A percentile compares a stretch with the other conserved stretches of the same genome.
Evolutionary conservation across 2,797 vertebrate species (phyloP).

Genomic region (Chaunax sp.): DNA sequence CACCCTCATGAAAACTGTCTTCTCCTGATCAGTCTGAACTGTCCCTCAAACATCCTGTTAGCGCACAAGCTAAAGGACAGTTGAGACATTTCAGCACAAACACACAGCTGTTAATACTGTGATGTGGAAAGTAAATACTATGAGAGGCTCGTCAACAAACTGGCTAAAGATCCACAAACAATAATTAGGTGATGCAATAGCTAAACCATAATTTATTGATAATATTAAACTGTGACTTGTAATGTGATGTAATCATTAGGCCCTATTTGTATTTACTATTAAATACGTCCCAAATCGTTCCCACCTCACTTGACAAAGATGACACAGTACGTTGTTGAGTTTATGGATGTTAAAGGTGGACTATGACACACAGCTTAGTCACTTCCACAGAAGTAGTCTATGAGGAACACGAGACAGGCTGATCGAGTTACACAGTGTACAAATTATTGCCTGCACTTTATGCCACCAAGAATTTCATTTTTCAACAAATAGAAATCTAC

Average conservation of each 20-base stretch:
- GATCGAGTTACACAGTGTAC: too few relatives aligned
- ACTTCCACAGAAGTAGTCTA: too few relatives aligned
- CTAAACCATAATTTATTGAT: background rate
- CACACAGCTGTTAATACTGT: background rate
- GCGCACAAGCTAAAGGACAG: background rate
- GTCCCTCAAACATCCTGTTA: slow-evolving; percentile 29
- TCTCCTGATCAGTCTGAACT: slow-evolving; percentile 1
- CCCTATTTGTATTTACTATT: background rate
- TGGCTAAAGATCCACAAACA: background rate
- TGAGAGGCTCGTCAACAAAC: background rate
- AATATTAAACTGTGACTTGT: background rate
- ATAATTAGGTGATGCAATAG: background rate
- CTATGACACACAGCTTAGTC: too few relatives aligned
- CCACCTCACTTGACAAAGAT: background rate
- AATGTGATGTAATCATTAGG: background rate
- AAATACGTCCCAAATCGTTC: too few relatives aligned
- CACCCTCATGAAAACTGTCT: slow-evolving; percentile 14
- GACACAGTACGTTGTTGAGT: background rate
- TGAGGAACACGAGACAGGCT: too few relatives aligned
- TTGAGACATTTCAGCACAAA: background rate
- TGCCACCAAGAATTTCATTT: too few relatives aligned
- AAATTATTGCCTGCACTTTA: too few relatives aligned
- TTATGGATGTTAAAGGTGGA: too few relatives aligned
- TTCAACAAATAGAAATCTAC: too few relatives aligned
- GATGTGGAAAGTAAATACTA: too few relatives aligned